phyloP scores from a whole-genome alignment of 2,797 vertebrate genomes.

The Orestias chungarensis region DNA sequence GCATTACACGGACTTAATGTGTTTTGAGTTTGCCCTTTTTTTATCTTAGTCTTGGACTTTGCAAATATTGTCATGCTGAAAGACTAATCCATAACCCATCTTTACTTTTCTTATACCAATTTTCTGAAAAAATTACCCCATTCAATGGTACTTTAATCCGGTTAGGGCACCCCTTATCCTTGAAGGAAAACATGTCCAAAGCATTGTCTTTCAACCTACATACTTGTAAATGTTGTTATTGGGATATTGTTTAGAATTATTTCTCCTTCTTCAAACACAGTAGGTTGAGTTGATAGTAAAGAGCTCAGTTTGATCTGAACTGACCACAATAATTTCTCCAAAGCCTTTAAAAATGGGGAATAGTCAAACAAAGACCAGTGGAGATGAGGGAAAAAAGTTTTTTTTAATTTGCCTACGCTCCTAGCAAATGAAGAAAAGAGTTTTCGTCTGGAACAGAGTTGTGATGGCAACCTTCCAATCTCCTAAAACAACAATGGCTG shows the following conservation, averaged over 20 bases:
- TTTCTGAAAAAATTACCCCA: background rate
- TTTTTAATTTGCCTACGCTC: background rate
- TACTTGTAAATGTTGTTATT: background rate
- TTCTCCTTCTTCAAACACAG: background rate
- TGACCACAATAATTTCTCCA: background rate
- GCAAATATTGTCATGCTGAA: background rate
- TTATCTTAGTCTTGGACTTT: background rate
- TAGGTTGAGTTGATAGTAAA: too few species aligned
- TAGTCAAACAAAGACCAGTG: background rate
- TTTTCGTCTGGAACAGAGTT: constrained; percentile 41
- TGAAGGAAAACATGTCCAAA: too few species aligned
- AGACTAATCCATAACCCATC: background rate
- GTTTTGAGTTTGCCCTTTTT: background rate
- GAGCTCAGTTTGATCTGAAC: background rate
- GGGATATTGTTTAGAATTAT: background rate
- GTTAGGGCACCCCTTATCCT: too few species aligned
- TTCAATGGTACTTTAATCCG: too few species aligned
- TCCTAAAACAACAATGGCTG: constrained; percentile 41
- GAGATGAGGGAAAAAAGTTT: background rate
- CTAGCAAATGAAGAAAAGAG: constrained; percentile 27
- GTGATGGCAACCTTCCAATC: constrained; percentile 59
- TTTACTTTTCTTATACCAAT: background rate
- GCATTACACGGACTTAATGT: background rate
- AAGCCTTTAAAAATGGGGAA: background rate
- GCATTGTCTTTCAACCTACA: too few species aligned